Conservation (phyloP, 2,113 vertebrate genomes). For the Tiliqua scincoides region DNA sequence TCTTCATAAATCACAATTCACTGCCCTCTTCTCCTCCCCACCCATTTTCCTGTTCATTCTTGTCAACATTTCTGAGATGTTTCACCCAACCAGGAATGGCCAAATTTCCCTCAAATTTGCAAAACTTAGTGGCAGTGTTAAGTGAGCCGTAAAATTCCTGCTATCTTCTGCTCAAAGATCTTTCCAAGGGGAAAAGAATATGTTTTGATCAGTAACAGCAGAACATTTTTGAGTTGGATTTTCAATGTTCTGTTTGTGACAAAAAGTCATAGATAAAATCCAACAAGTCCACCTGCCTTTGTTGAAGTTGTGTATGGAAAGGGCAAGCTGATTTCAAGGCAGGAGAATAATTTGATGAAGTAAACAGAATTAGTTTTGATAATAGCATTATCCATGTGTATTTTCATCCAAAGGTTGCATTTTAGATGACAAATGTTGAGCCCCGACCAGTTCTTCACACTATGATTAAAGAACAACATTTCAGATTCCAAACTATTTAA, state of each 20-base stretch:
- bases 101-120: not conserved
- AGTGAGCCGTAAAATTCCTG: too few species aligned
- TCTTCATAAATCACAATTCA: too few species aligned
- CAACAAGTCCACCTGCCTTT: not conserved
- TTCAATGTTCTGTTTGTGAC: too few species aligned
- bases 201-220: too few species aligned
- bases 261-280: not conserved
- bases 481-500: slow-evolving; percentile 41
- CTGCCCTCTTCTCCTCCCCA: too few species aligned
- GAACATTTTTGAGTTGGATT: too few species aligned
- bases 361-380: not conserved
- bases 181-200: not conserved
- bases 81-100: not conserved
- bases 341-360: too few species aligned
- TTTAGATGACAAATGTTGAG: not conserved
- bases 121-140: too few species aligned
- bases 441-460: not conserved
- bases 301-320: not conserved
- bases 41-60: too few species aligned
- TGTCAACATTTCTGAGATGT: too few species aligned
- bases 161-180: not conserved
- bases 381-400: too few species aligned
- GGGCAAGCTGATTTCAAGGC: not conserved
- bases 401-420: not conserved
- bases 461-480: slow-evolving; percentile 44